Conservation (phyloP, 1,140 invertebrate species). For the Papilio aristodemus region DNA sequence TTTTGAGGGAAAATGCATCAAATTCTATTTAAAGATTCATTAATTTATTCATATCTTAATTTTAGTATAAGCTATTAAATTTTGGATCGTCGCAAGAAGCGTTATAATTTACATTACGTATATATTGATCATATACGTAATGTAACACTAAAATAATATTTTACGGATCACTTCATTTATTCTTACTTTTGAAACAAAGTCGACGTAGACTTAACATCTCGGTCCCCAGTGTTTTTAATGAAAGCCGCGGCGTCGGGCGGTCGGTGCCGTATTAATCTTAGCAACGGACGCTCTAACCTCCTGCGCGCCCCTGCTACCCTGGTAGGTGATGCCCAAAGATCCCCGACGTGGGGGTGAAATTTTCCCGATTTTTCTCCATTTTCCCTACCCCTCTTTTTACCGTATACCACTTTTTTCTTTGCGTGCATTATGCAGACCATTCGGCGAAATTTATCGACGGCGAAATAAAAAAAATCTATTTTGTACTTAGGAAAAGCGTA, state of each 20-base stretch:
- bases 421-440: slow-evolving; percentile 69
- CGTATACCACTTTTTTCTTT: slow-evolving; percentile 57
- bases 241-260: slow-evolving; percentile 73
- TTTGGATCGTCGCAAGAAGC: not conserved
- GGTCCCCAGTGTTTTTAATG: slow-evolving; percentile 74
- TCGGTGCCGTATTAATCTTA: slow-evolving; percentile 75
- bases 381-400: slow-evolving; percentile 42
- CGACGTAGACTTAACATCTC: slow-evolving; percentile 56
- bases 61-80: not conserved
- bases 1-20: too few species aligned
- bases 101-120: not conserved
- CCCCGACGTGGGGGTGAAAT: slow-evolving; percentile 61
- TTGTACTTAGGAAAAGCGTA: not conserved
- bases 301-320: slow-evolving; percentile 65
- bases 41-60: slow-evolving; percentile 12
- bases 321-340: slow-evolving; percentile 69
- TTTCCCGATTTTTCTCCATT: slow-evolving; percentile 68
- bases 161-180: too few species aligned
- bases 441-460: slow-evolving; percentile 65
- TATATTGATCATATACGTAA: not conserved
- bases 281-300: slow-evolving; percentile 66
- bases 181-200: too few species aligned
- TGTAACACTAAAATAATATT: too few species aligned
- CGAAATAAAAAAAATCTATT: slow-evolving; percentile 50
- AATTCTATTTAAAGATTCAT: too few species aligned